Base-by-base conservation (phyloP, 2,888 invertebrate species). In the Eueremaeus valkanovi region DNA sequence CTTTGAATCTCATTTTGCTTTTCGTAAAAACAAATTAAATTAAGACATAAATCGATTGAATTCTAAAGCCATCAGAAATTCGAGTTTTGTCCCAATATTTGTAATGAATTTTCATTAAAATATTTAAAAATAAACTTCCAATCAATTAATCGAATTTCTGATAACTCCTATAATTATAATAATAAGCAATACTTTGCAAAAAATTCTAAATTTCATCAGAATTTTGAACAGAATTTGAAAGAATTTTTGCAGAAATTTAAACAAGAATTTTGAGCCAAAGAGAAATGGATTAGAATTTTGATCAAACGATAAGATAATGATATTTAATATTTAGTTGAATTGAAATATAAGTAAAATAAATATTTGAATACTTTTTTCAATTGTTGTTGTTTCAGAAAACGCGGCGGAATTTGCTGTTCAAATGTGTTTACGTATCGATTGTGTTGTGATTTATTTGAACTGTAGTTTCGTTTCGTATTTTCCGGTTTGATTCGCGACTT, bases 391-490 rank as follows among this genome's bases (percentile, higher is more conserved):
- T 21, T 40, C n/a, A 68, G 42, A 40, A 68, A 68, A 40, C 68
- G 68, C n/a, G 68, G 68, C 9, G 68, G 68, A 40, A 68, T 68
- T 40, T 68, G 68, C 24, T 68, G 68, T 40, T 68, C 68, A 40
- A 31, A 68, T n/a, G 61, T 61, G 16, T 61, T 61, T 18, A 33
- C 16, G 68, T 68, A 68, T 24, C 68, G 36, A 36, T 68, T 68
- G 5, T 36, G 36, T 2, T 36, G 68, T 16, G 68, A 21, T 68
- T 68, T 68, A 68, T 58, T 58, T 6, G 33, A 27, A 18, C 3
- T 1, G 33, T 63, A 63, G 29, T 63, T 18, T 68, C 40, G 68
- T 21, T 40, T 68, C 18, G 21, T 40, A 40, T 40, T 68, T 24
- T 68, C 40, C 21, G 24, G 63, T 63, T 63, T 63, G 18, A 8